Conservation (phyloP, 2,888 invertebrate genomes). For the Eristalis pertinax region DNA sequence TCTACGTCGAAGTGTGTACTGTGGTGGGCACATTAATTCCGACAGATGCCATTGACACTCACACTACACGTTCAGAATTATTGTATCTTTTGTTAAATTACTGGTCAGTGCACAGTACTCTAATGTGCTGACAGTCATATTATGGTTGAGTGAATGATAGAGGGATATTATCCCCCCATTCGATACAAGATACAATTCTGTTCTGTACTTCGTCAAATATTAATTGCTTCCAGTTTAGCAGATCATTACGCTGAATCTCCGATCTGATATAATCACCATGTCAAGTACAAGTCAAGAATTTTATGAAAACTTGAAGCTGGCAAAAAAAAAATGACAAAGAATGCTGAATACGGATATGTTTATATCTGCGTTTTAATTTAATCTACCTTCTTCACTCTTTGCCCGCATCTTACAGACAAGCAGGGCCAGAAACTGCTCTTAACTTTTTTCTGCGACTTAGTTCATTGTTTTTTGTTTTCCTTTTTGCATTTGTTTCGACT, state of each 20-base stretch:
- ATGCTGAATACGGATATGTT: constrained; percentile 13
- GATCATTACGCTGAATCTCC: background rate
- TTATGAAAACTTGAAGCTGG: background rate
- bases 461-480: background rate
- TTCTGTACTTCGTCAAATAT: constrained; percentile 3
- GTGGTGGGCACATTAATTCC: constrained; percentile 16
- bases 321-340: background rate
- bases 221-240: constrained; percentile 20
- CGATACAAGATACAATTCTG: constrained; percentile 1
- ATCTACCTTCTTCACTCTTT: background rate
- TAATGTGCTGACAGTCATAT: background rate
- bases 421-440: constrained; percentile 20
- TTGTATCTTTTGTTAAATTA: constrained; percentile 3
- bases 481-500: background rate
- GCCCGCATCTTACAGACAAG: background rate
- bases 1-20: background rate
- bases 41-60: constrained; percentile 50
- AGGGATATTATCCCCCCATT: background rate
- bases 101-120: background rate
- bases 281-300: constrained; percentile 3
- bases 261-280: constrained; percentile 24
- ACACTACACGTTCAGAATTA: constrained; percentile 2
- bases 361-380: constrained; percentile 43
- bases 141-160: background rate
- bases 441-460: background rate